These are phyloP conservation scores for Cotesia congregata DNA, from an alignment of 2,888 invertebrate species.

Conservation along the genomic window DNA sequence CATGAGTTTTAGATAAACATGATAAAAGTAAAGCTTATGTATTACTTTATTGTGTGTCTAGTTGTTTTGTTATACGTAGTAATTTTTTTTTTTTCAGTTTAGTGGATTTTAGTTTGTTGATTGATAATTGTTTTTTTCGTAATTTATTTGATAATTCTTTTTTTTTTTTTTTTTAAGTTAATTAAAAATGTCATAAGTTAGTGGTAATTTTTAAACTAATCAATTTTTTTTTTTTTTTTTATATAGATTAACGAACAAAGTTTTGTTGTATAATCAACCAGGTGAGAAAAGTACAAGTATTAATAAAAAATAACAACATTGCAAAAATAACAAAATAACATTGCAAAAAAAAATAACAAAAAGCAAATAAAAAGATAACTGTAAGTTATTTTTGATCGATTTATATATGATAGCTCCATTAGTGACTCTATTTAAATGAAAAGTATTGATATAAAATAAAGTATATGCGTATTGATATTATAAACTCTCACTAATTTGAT, in stretches of 20 bases:
- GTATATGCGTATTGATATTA: slow-evolving; percentile 4
- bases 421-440: neutral
- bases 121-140: neutral
- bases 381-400: neutral
- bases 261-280: no score
- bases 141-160: neutral
- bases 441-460: neutral
- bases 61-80: neutral
- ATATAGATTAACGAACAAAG: no score
- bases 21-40: neutral
- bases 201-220: no score
- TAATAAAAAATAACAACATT: no score
- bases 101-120: neutral
- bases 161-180: no score
- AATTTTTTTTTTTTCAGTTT: neutral
- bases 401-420: neutral
- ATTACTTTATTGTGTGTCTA: neutral
- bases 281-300: no score
- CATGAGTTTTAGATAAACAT: slow-evolving; percentile 29
- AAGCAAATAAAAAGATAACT: no score
- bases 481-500: slow-evolving; percentile 4
- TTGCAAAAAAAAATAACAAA: no score
- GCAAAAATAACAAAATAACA: no score
- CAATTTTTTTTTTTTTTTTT: no score
- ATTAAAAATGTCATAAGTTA: no score